Percentiles rank a stretch among this genome's conserved stretches.
Evolutionary conservation across 2,797 vertebrate species (phyloP).

Genomic region (Euphonia xanthogaster): DNA sequence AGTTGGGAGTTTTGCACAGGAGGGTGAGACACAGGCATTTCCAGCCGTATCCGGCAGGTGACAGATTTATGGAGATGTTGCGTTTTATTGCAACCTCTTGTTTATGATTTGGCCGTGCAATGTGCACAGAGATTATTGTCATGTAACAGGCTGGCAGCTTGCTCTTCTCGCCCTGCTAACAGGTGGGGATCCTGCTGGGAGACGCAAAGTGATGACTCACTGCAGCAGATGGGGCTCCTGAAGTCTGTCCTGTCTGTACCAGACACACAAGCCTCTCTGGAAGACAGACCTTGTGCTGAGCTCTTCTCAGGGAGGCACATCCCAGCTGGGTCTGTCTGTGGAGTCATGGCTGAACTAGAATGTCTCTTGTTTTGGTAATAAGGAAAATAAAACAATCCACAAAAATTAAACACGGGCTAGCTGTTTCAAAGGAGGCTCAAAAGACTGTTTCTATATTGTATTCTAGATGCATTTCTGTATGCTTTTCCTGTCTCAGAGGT

Average conservation of each 20-base stretch:
- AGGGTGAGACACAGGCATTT: neutral
- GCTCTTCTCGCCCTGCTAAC: neutral
- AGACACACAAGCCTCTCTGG: neutral
- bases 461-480: neutral
- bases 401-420: neutral
- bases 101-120: neutral
- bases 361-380: neutral
- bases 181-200: conserved; percentile 1
- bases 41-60: neutral
- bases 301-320: neutral
- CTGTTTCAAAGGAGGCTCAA: neutral
- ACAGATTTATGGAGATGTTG: conserved; percentile 4
- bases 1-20: neutral
- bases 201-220: neutral
- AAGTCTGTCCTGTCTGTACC: neutral
- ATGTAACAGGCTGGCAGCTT: neutral
- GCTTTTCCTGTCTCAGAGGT: neutral
- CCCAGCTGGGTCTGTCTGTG: neutral
- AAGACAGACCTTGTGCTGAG: neutral
- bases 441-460: neutral
- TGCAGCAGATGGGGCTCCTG: neutral
- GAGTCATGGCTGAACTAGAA: neutral
- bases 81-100: neutral
- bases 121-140: neutral
- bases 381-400: neutral